These are phyloP conservation scores for Strix occidentalis DNA, from an alignment of 2,797 vertebrate genomes.

Conservation along the genomic window DNA sequence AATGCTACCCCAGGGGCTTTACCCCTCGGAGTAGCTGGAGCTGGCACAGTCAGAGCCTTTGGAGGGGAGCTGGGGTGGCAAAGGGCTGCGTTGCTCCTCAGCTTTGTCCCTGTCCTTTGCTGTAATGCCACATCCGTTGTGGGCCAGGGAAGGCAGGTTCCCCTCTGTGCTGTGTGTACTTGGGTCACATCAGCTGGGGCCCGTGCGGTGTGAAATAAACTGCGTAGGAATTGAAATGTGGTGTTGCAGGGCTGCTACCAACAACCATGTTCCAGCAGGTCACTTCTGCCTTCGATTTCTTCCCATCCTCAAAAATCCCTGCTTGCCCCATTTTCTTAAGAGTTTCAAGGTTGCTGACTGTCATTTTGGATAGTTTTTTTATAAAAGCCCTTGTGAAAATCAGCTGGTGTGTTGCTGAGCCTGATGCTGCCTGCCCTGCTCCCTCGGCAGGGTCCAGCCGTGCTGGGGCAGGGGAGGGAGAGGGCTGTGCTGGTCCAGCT, in stretches of 20 bases:
- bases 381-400: background rate
- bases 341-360: background rate
- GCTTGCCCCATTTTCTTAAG: background rate
- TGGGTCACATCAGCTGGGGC: background rate
- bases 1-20: background rate
- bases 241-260: background rate
- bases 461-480: background rate
- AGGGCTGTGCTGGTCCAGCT: background rate
- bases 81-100: background rate
- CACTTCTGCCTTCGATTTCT: background rate
- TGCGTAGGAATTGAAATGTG: rapidly evolving
- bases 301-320: background rate
- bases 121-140: rapidly evolving
- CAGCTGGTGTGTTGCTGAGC: background rate
- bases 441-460: background rate
- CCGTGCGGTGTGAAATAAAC: background rate
- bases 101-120: background rate
- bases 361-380: background rate
- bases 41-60: background rate
- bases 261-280: background rate
- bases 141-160: background rate
- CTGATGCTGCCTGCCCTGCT: background rate
- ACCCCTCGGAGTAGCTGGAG: background rate
- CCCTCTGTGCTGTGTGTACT: background rate
- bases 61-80: background rate